These are phyloP conservation scores for Ceriagrion tenellum DNA, from an alignment of 2,888 invertebrate species.

Conservation along the genomic window DNA sequence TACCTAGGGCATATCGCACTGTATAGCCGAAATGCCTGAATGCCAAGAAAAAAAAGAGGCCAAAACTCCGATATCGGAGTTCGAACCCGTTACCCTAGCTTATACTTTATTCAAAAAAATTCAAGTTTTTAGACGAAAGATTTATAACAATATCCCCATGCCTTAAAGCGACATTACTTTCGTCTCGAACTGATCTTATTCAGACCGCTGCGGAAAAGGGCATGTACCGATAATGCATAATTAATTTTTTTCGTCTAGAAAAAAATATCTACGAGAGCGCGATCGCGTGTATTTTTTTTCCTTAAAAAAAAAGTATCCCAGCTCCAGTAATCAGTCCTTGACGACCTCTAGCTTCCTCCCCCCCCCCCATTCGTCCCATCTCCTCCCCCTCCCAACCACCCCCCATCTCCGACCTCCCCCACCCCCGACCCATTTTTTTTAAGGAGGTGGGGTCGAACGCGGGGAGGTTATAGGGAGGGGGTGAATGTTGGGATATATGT, in stretches of 20 bases:
- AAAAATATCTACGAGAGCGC: not conserved
- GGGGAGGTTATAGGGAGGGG: not conserved
- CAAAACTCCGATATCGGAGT: no score
- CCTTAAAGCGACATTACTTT: not conserved
- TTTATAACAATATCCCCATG: no score
- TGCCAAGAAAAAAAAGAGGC: no score
- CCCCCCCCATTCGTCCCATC: not conserved
- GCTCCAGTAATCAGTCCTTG: not conserved
- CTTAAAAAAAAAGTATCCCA: not conserved
- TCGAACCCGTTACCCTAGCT: no score
- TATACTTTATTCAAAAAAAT: no score
- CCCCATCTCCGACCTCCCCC: not conserved
- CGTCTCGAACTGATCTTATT: not conserved
- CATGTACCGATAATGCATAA: not conserved
- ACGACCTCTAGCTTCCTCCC: not conserved
- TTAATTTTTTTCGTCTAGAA: not conserved
- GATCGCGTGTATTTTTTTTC: not conserved
- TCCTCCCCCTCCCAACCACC: not conserved
- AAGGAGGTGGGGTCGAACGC: not conserved
- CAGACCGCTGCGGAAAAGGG: not conserved
- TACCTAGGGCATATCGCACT: no score
- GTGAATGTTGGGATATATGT: not conserved
- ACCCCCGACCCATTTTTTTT: not conserved
- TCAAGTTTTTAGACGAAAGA: no score
- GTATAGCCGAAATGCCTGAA: no score